Percentiles rank a stretch among this genome's conserved stretches.
Evolutionary conservation across 2,797 vertebrate species (phyloP).

Genomic region (Avahi laniger): DNA sequence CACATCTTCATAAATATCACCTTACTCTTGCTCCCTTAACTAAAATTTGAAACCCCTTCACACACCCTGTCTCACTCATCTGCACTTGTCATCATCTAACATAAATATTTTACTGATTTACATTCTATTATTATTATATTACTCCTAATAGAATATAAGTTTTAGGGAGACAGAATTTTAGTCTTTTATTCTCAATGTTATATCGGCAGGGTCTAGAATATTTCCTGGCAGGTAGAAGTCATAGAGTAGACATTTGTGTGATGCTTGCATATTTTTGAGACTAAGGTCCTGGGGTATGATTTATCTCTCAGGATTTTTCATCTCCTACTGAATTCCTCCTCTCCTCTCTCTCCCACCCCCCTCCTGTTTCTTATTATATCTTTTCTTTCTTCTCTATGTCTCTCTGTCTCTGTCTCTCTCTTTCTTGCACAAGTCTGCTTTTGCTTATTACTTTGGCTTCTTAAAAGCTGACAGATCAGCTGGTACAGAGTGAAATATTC

Average conservation of each 20-base stretch:
- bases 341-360: too few species aligned
- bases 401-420: neutral
- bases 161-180: neutral
- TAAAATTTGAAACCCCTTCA: neutral
- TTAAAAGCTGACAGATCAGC: neutral
- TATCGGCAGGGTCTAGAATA: neutral
- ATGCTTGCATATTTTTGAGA: neutral
- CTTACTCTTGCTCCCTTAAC: neutral
- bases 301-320: neutral
- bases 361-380: fast-evolving
- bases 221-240: neutral
- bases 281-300: neutral
- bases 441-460: neutral
- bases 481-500: neutral
- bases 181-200: neutral
- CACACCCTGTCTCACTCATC: neutral
- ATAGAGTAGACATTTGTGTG: neutral
- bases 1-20: neutral
- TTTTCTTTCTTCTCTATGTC: neutral
- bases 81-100: neutral
- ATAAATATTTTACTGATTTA: neutral
- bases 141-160: neutral
- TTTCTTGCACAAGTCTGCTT: neutral
- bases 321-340: neutral
- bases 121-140: neutral